A percentile compares a stretch with the other conserved stretches of the same genome.
phyloP scores from a whole-genome alignment of 2,888 invertebrate species.

The Agrotis segetum region DNA sequence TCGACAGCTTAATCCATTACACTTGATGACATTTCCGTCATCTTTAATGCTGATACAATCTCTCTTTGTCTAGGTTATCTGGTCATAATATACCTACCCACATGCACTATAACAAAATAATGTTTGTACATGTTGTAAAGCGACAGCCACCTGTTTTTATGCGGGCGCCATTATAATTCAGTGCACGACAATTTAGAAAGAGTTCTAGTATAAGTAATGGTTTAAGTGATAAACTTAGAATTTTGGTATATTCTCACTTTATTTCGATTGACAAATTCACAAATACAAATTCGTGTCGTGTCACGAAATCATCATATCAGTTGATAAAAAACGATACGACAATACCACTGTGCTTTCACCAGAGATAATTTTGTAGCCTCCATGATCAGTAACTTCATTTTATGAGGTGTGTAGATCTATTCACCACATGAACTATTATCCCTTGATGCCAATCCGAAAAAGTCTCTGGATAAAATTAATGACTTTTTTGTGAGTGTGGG shows the following conservation, averaged over 20 bases:
- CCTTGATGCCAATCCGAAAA: too few species aligned
- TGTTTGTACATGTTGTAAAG: not conserved
- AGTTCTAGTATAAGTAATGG: constrained; percentile 31
- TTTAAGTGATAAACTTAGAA: constrained; percentile 37
- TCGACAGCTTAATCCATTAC: too few species aligned
- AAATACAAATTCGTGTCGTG: too few species aligned
- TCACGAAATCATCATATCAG: too few species aligned
- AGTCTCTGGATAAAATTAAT: too few species aligned
- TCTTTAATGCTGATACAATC: too few species aligned
- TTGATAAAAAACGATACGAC: not conserved
- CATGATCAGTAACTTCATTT: not conserved
- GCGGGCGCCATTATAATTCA: constrained; percentile 36
- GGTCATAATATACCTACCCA: not conserved
- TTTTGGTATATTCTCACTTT: not conserved
- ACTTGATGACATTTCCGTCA: too few species aligned
- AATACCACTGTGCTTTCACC: not conserved
- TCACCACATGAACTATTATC: too few species aligned
- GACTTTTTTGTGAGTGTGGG: too few species aligned
- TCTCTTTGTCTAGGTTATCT: not conserved
- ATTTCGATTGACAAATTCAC: not conserved
- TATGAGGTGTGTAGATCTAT: not conserved
- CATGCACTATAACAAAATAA: not conserved
- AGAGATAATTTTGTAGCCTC: too few species aligned
- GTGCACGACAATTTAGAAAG: constrained; percentile 22
- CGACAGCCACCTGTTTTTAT: constrained; percentile 26